Percentiles rank a stretch among this genome's conserved stretches.
phyloP scores from a whole-genome alignment of 1,140 invertebrate species.

The Nautilus pompilius region DNA sequence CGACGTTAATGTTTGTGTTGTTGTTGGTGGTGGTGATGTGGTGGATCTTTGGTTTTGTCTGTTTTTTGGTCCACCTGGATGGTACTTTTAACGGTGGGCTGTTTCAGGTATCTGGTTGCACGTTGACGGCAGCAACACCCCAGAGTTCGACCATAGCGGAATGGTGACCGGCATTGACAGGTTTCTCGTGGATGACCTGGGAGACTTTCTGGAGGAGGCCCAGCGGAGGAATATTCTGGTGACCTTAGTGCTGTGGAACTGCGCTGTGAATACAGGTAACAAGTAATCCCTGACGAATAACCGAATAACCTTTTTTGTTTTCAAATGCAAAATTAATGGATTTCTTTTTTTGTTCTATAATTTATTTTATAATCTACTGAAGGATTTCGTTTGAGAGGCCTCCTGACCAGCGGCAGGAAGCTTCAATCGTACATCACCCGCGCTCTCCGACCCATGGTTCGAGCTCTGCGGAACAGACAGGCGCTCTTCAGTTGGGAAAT shows the following conservation, averaged over 20 bases:
- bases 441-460: slow-evolving; percentile 44
- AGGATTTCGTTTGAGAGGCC: slow-evolving; percentile 23
- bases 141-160: slow-evolving; percentile 16
- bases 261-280: slow-evolving; percentile 8
- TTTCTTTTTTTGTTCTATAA: no score
- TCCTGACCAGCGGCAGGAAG: slow-evolving; percentile 51
- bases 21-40: no score
- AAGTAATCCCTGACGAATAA: no score
- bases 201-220: slow-evolving; percentile 17
- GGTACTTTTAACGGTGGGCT: no score
- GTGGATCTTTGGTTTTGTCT: no score
- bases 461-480: slow-evolving; percentile 46
- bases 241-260: slow-evolving; percentile 48
- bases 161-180: slow-evolving; percentile 16
- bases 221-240: slow-evolving; percentile 41
- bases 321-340: no score
- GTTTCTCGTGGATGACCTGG: slow-evolving; percentile 17
- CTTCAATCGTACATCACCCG: slow-evolving; percentile 54
- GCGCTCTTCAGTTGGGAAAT: slow-evolving; percentile 54
- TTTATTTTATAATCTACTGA: no score
- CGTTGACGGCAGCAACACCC: slow-evolving; percentile 45
- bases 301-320: no score
- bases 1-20: no score
- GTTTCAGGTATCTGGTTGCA: slow-evolving; percentile 53
- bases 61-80: no score